A percentile compares a stretch with the other conserved stretches of the same genome.
phyloP scores from a whole-genome alignment of 1,140 invertebrate species.

The Callitettix versicolor region DNA sequence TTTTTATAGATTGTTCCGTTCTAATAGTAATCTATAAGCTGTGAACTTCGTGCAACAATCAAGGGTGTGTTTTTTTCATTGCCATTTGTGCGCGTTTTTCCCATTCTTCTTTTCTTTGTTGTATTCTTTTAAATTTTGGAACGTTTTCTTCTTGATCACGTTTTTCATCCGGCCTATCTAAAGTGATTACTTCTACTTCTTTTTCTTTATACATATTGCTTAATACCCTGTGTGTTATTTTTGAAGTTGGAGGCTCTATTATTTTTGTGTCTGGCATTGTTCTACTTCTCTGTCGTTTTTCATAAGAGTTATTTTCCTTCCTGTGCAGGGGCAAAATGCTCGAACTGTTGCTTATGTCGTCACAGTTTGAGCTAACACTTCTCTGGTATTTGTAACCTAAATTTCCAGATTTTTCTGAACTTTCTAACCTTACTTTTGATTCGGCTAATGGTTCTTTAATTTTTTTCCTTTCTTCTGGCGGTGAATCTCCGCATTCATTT shows the following conservation, averaged over 20 bases:
- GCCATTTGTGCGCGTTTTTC: slow-evolving; percentile 57
- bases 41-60: neutral
- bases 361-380: slow-evolving; percentile 5
- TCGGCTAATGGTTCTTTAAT: slow-evolving; percentile 10
- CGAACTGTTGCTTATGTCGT: neutral
- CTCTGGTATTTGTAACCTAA: slow-evolving; percentile 7
- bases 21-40: too few species aligned
- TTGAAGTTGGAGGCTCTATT: slow-evolving; percentile 7
- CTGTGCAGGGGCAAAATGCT: neutral
- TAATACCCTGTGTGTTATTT: slow-evolving; percentile 5
- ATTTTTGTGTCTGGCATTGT: slow-evolving; percentile 10
- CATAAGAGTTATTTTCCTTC: slow-evolving; percentile 15
- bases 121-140: slow-evolving; percentile 52
- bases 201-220: slow-evolving; percentile 11
- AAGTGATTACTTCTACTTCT: slow-evolving; percentile 13
- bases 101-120: slow-evolving; percentile 61
- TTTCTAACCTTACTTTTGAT: neutral
- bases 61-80: slow-evolving; percentile 9
- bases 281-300: slow-evolving; percentile 17
- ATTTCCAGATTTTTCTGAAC: neutral
- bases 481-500: slow-evolving; percentile 36
- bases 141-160: slow-evolving; percentile 24
- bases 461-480: slow-evolving; percentile 13
- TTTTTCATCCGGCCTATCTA: slow-evolving; percentile 23
- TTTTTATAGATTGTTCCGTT: too few species aligned